Conservation (phyloP, 92 coral and sea anemone species). For the Epizoanthus scotinus region DNA sequence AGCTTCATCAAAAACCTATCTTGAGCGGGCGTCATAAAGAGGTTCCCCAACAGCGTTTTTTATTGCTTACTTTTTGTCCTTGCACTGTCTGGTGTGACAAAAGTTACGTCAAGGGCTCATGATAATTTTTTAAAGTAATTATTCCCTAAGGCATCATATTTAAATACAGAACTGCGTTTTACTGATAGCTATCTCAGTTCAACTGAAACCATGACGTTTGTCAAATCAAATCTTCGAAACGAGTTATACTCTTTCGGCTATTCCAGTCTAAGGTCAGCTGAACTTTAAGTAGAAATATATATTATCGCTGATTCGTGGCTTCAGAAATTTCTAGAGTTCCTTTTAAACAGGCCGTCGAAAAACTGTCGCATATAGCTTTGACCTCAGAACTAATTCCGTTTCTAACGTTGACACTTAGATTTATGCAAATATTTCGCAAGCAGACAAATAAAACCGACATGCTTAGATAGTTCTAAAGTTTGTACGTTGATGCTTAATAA, state of each 20-base stretch:
- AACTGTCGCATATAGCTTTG: no score
- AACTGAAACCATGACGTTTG: background rate
- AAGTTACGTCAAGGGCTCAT: background rate
- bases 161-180: background rate
- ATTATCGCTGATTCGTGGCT: background rate
- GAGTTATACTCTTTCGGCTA: background rate
- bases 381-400: background rate
- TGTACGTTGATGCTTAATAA: background rate
- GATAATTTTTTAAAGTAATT: background rate
- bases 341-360: background rate
- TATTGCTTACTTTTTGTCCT: background rate
- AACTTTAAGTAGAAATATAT: no score
- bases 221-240: background rate
- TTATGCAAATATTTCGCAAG: constrained; percentile 15
- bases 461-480: background rate
- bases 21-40: background rate
- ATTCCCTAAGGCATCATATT: background rate
- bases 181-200: background rate
- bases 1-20: background rate
- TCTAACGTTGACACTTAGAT: background rate
- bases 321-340: constrained; percentile 9
- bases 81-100: background rate
- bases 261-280: no score
- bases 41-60: background rate
- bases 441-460: background rate